Conservation (phyloP, 64 coral and sea anemone genomes). For the Trachythela sp. region DNA sequence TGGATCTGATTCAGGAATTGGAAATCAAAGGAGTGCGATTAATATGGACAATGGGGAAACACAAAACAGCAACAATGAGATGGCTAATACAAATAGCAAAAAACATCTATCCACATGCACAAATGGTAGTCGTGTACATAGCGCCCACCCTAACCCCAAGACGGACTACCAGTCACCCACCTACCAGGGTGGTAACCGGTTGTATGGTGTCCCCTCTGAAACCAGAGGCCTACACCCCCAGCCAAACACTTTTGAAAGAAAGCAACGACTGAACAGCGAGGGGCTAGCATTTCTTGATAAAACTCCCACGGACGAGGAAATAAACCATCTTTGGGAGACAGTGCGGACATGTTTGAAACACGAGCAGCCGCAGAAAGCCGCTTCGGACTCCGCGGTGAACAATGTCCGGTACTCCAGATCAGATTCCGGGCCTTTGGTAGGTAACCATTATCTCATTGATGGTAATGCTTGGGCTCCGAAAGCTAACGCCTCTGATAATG, state of each 20-base stretch:
- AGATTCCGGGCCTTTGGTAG: conserved; percentile 25
- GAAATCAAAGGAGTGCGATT: background rate
- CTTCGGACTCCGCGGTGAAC: conserved; percentile 85
- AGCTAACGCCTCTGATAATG: background rate
- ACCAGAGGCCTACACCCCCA: background rate
- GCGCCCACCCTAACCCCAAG: background rate
- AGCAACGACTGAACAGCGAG: background rate
- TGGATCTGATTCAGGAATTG: background rate
- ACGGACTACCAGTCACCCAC: background rate
- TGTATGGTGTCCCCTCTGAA: background rate
- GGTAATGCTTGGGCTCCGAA: conserved; percentile 34
- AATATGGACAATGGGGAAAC: background rate
- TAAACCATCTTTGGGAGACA: conserved; percentile 69
- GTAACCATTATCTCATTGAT: conserved; percentile 17
- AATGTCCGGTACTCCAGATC: conserved; percentile 74
- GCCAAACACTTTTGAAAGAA: background rate
- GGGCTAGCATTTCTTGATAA: conserved; percentile 42
- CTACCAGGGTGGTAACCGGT: background rate
- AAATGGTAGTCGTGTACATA: background rate
- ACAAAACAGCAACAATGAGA: background rate
- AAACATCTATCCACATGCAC: background rate
- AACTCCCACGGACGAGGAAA: conserved; percentile 80
- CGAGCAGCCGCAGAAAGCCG: conserved; percentile 66
- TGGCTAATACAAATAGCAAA: background rate
- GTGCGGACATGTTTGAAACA: conserved; percentile 72